These are phyloP conservation scores for Pollenia angustigena DNA, from an alignment of 2,888 invertebrate genomes.

Conservation along the genomic window DNA sequence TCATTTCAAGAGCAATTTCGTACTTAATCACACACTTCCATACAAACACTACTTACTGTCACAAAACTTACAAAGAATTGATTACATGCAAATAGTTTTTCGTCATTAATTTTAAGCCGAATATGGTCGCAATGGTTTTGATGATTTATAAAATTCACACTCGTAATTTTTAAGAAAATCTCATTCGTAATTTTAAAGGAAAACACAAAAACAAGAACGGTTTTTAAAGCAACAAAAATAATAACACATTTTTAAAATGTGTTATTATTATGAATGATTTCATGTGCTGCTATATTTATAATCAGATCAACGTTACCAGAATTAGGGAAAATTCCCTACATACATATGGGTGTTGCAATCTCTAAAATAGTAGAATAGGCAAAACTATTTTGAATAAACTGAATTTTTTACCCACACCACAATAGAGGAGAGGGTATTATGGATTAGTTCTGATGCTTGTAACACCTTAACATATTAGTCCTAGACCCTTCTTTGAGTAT, in stretches of 20 bases:
- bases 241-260: not conserved
- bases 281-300: conserved; percentile 36
- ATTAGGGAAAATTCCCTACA: too few relatives aligned
- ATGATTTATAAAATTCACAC: conserved; percentile 37
- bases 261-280: conserved; percentile 42
- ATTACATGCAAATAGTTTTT: conserved; percentile 20
- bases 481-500: too few relatives aligned
- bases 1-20: conserved; percentile 2
- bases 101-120: conserved; percentile 37
- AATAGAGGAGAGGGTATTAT: too few relatives aligned
- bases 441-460: too few relatives aligned
- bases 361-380: too few relatives aligned
- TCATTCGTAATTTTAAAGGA: too few relatives aligned
- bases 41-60: not conserved
- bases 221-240: not conserved
- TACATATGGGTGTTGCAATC: too few relatives aligned
- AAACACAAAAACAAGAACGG: not conserved
- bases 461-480: too few relatives aligned
- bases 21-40: not conserved
- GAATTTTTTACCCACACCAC: too few relatives aligned
- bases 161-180: conserved; percentile 9
- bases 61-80: not conserved
- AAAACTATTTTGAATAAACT: too few relatives aligned
- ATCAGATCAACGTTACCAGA: not conserved
- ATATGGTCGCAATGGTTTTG: conserved; percentile 34